Percentiles rank a stretch among this genome's conserved stretches.
Conservation (phyloP, 2,888 invertebrate genomes). For the Liodrosophila aerea region DNA sequence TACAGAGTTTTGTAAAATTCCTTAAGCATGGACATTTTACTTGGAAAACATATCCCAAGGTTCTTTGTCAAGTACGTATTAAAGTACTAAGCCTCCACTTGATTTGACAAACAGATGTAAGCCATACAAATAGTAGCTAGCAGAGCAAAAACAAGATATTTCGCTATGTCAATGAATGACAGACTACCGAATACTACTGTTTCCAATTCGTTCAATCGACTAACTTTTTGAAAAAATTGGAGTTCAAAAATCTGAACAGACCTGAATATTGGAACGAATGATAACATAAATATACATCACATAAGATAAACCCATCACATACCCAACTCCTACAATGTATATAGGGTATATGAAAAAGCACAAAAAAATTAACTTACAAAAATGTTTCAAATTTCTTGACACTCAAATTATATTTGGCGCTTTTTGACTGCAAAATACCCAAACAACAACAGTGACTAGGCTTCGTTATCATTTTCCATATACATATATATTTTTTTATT, state of each 20-base stretch:
- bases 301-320: no score
- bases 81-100: conserved; percentile 9
- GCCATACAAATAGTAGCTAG: not conserved
- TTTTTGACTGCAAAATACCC: conserved; percentile 1
- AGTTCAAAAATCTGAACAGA: no score
- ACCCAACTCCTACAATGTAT: not conserved
- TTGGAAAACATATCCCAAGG: conserved; percentile 3
- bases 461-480: conserved; percentile 29
- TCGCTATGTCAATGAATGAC: not conserved
- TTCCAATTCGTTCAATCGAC: no score
- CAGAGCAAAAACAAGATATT: not conserved
- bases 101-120: conserved; percentile 13
- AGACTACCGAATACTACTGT: not conserved
- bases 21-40: conserved; percentile 1
- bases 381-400: conserved; percentile 16
- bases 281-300: no score
- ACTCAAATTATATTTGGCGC: conserved; percentile 27
- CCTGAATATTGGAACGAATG: no score
- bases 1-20: not conserved
- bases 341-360: conserved; percentile 7
- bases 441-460: conserved; percentile 10
- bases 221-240: no score
- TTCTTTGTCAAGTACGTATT: conserved; percentile 8
- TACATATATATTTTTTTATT: no score
- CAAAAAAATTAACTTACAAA: conserved; percentile 6